Conservation (phyloP, 92 coral and sea anemone genomes). For the Ricordea florida region DNA sequence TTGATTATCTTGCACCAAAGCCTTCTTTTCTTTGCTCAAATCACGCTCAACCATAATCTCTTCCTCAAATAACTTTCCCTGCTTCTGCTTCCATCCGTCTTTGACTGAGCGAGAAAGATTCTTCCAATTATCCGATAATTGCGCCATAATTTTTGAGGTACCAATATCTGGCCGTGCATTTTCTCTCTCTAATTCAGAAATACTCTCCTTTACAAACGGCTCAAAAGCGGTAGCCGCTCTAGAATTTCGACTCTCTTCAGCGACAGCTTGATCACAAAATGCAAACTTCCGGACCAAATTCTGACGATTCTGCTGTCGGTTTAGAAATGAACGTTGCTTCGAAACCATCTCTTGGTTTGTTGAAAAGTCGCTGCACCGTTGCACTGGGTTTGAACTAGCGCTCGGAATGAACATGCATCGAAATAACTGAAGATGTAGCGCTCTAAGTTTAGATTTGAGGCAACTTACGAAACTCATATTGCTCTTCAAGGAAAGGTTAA, state of each 20-base stretch:
- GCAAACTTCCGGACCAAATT: no score
- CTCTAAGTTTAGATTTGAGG: no score
- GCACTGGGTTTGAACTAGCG: no score
- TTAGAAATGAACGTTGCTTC: no score
- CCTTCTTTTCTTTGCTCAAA: slow-evolving; percentile 56
- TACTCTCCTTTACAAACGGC: slow-evolving; percentile 69
- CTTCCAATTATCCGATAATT: slow-evolving; percentile 46
- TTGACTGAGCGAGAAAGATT: slow-evolving; percentile 39
- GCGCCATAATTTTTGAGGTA: slow-evolving; percentile 20
- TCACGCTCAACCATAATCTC: slow-evolving; percentile 43
- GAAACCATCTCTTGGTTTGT: no score
- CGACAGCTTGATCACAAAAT: no score
- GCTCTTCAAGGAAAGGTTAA: no score
- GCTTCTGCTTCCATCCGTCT: slow-evolving; percentile 41
- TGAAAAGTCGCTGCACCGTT: no score
- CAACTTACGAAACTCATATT: no score
- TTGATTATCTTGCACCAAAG: slow-evolving; percentile 30
- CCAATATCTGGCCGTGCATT: background rate
- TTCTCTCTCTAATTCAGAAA: background rate
- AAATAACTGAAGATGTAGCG: no score
- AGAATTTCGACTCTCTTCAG: background rate
- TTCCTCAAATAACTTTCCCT: slow-evolving; percentile 18
- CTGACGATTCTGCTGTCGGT: no score
- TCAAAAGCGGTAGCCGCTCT: slow-evolving; percentile 61
- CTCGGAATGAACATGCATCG: no score